A percentile compares a stretch with the other conserved stretches of the same genome.
These are phyloP conservation scores for Neopelma chrysocephalum DNA, from an alignment of 2,797 vertebrate genomes.

Conservation along the genomic window DNA sequence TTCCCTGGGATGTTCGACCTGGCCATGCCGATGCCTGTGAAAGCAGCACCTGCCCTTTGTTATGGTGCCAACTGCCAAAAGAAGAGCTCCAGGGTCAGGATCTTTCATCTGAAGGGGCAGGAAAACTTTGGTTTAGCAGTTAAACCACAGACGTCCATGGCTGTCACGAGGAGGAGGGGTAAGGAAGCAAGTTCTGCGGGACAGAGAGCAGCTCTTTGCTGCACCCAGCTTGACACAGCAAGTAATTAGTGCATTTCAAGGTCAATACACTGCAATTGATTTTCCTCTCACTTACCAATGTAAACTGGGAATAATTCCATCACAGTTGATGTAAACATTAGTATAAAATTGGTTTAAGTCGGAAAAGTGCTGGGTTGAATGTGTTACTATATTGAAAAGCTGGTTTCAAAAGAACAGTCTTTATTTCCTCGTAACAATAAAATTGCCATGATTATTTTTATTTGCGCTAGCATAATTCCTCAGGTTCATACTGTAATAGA, in stretches of 20 bases:
- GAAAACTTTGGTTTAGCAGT: background rate
- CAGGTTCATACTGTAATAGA: background rate
- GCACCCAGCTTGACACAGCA: background rate
- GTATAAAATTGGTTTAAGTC: background rate
- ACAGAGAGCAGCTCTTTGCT: background rate
- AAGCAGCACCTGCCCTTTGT: background rate
- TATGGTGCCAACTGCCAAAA: accelerated
- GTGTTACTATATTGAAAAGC: background rate
- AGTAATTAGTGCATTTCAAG: background rate
- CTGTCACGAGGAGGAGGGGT: accelerated
- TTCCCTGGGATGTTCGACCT: background rate
- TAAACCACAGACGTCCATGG: background rate
- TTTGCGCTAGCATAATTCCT: background rate
- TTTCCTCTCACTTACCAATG: background rate
- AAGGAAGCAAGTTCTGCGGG: background rate
- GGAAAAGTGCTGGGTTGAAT: background rate
- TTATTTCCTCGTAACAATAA: background rate
- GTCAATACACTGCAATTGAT: background rate
- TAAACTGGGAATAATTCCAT: constrained; percentile 32
- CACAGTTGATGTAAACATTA: constrained; percentile 17
- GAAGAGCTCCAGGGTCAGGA: background rate
- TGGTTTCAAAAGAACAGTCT: background rate
- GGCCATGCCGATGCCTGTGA: background rate
- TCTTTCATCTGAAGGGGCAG: background rate
- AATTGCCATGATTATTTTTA: background rate